These are phyloP conservation scores for Phalera bucephala DNA, from an alignment of 2,888 invertebrate genomes.

Conservation along the genomic window DNA sequence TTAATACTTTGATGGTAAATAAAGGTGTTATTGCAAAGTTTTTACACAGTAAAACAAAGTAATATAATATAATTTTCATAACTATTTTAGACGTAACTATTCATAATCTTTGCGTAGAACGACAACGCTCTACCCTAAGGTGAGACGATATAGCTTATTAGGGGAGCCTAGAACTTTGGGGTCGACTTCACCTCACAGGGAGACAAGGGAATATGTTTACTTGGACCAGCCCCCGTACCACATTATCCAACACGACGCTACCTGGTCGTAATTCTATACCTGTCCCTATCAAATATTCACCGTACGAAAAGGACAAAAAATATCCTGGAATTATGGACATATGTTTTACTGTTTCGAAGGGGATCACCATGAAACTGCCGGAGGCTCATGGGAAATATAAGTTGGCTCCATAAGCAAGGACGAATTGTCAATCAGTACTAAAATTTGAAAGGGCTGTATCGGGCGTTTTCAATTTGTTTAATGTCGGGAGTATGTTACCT, in stretches of 20 bases:
- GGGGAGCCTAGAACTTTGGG: conserved; percentile 80
- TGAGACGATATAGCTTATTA: conserved; percentile 77
- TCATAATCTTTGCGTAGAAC: conserved; percentile 16
- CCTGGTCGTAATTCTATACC: conserved; percentile 34
- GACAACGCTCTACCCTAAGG: conserved; percentile 63
- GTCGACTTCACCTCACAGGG: conserved; percentile 67
- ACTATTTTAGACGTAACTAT: conserved; percentile 7
- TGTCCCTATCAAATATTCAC: conserved; percentile 36
- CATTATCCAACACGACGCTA: conserved; percentile 35
- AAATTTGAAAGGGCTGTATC: conserved; percentile 59
- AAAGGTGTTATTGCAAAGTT: no score
- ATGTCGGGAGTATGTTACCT: conserved; percentile 36
- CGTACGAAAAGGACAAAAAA: conserved; percentile 40
- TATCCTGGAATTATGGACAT: conserved; percentile 39
- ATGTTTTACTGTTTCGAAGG: conserved; percentile 53
- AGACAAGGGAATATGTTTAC: conserved; percentile 70
- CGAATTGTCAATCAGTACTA: conserved; percentile 70
- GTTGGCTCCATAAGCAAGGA: conserved; percentile 62
- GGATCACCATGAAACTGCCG: conserved; percentile 55
- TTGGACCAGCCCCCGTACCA: conserved; percentile 50
- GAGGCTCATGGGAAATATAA: conserved; percentile 72
- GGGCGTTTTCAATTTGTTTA: conserved; percentile 66
- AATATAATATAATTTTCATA: no score
- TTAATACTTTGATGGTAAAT: no score
- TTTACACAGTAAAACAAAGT: no score